Evolutionary conservation across 2,113 vertebrate species (phyloP), one percentile per base, ranked within the genome.

Genomic region (Daphoenositta chrysoptera): DNA sequence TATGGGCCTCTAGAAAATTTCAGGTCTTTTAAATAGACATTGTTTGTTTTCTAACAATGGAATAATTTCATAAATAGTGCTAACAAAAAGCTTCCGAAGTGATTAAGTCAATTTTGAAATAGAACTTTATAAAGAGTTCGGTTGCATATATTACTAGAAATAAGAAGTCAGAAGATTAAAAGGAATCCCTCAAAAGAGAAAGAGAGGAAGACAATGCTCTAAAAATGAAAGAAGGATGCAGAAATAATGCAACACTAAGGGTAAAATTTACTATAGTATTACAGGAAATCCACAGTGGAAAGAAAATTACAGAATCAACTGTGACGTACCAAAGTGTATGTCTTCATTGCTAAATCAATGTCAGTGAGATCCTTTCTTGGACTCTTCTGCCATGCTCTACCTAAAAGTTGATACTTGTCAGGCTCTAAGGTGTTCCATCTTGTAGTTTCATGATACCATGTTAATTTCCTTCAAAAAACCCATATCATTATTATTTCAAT

Each of bases 151-250:
- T 48, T 78, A 54, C 16, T 76, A 37, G 82, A 83, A 83, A 22
- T 31, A 63, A 71, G 72, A 90, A 82, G 28, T 64, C 44, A 69
- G 72, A 90, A 77, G 64, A 58, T 72, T 80, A 58, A 80, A 66
- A 84, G 47, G 84, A 79, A 58, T 16, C 7, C 30, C n/a, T 66
- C 15, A 20, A 57, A 61, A 87, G n/a, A 79, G 27, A 82, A 69
- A 56, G 40, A 70, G 8, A 7, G 14, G 15, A 57, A 87, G 12
- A 39, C 10, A 48, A 26, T 53, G 18, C 11, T 47, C 23, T 61
- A 30, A 80, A 92, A 83, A 61, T 47, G 60, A 11, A 31, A 60
- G 66, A 57, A 5, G 10, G 7, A 13, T 40, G 11, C 39, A 63
- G n/a, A 69, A 81, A 76, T 66, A 47, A 42, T 6, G 20, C 27